Percentiles rank a stretch among this genome's conserved stretches.
Conservation (phyloP, 1,140 invertebrate genomes). For the Conus betulinus region DNA sequence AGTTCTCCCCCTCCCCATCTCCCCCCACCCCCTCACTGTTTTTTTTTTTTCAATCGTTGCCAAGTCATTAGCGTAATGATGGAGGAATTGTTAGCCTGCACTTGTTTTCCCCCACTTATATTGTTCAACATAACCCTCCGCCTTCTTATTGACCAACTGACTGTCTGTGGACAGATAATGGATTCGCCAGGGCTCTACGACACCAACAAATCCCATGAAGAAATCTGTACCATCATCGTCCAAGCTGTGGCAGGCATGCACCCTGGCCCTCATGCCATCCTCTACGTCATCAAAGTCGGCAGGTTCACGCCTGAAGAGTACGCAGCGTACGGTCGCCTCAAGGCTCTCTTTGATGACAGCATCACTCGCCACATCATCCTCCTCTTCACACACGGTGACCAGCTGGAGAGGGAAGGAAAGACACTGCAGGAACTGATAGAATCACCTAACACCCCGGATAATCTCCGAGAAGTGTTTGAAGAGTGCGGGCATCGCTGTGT, state of each 20-base stretch:
- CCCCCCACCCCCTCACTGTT: no score
- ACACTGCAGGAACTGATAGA: background rate
- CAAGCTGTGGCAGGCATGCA: slow-evolving; percentile 12
- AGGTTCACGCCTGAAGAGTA: slow-evolving; percentile 5
- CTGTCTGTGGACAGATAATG: background rate
- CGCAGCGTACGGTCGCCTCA: background rate
- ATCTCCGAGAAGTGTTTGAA: background rate
- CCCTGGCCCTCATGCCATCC: slow-evolving; percentile 9
- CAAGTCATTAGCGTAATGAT: no score
- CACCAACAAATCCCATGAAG: background rate
- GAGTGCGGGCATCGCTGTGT: background rate
- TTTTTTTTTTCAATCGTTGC: no score
- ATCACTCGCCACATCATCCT: background rate
- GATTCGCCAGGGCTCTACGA: background rate
- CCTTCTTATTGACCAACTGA: no score
- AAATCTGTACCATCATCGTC: background rate
- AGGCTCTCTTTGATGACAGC: slow-evolving; percentile 20
- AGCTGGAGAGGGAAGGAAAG: background rate
- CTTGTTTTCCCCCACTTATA: no score
- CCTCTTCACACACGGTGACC: slow-evolving; percentile 5
- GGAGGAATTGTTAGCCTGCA: no score
- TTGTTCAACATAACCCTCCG: no score
- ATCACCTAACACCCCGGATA: background rate
- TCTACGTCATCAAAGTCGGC: slow-evolving; percentile 7
- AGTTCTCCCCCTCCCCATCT: no score